Evolutionary conservation across 2,888 invertebrate species (phyloP).

Genomic region (Netelia virgata): DNA sequence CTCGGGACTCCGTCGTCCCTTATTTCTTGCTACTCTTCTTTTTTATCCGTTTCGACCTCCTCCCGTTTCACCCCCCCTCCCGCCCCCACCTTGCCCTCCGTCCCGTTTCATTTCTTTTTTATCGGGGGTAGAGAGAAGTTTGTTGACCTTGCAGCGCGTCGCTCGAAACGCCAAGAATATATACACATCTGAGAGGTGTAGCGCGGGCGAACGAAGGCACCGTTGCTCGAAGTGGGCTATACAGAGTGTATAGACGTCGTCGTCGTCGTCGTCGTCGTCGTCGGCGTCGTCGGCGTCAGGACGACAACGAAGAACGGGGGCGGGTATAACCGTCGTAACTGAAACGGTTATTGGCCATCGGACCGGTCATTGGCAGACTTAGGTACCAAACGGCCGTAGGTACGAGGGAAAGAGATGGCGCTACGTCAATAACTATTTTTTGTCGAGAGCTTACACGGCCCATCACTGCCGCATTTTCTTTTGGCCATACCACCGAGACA

Average conservation of each 20-base stretch:
- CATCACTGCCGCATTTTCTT: constrained; percentile 3
- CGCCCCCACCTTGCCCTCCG: constrained; percentile 18
- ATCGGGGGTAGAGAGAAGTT: constrained; percentile 68
- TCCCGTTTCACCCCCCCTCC: constrained; percentile 32
- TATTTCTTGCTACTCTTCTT: constrained; percentile 63
- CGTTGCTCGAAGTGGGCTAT: constrained; percentile 49
- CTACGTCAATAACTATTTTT: constrained; percentile 12
- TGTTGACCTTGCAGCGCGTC: constrained; percentile 73
- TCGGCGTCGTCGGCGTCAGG: constrained; percentile 60
- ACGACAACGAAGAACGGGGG: constrained; percentile 65
- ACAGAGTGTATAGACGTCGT: constrained; percentile 40
- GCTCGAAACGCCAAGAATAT: constrained; percentile 71
- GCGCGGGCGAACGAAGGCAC: constrained; percentile 59
- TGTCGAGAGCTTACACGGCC: constrained; percentile 3
- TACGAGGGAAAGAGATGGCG: not conserved
- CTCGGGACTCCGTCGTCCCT: constrained; percentile 48
- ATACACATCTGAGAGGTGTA: constrained; percentile 51
- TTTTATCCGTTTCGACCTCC: constrained; percentile 28
- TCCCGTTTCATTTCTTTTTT: constrained; percentile 60
- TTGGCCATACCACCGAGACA: not conserved
- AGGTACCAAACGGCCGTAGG: not conserved
- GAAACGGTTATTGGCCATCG: constrained; percentile 36
- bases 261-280: constrained; percentile 51
- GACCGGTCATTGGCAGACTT: not conserved
- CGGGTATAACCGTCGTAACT: constrained; percentile 10